Evolutionary conservation across 2,888 invertebrate species (phyloP), one percentile per base, ranked within the genome.

Genomic region (Nephrotoma guestfalica): DNA sequence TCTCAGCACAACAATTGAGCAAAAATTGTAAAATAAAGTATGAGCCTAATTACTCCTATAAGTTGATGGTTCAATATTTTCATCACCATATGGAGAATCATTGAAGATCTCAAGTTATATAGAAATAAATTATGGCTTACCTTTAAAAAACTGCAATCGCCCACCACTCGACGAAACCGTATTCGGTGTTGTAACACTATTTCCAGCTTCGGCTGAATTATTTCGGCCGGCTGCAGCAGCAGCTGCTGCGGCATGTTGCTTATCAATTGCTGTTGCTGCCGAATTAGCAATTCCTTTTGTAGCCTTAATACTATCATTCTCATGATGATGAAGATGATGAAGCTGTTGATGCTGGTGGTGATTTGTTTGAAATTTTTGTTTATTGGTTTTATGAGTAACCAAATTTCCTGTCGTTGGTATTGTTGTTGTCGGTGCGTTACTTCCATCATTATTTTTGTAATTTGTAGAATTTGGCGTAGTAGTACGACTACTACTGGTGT

Each of bases 81-180:
- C 30, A 15, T 57, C 7, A 57, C 18, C 71, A 71, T 71, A 84
- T 84, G 84, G 84, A 41, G 41, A 30, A 30, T 30, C 30, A 2
- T 3, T 30, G 30, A 41, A 9, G 5, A 83, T 5, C 41, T 41
- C 0, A 11, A 41, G 18, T 18, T 45, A 9, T 7, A 43, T n/a
- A 4, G 5, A 42, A 15, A 13, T 18, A 85, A 86, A 41, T 42
- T 30, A 30, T 30, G 42, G 42, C 71, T 88, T 89, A 91, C 91
- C 91, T 90, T 91, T 91, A 87, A 91, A 91, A 88, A 91, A 91
- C 89, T 91, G 91, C 88, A 91, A 89, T 87, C 91, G 90, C 87
- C 91, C 91, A 85, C 91, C 91, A 85, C 41, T 87, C 42, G 87
- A 43, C 42, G 83, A 40, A 18, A 57, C 47, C 18, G 18, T 47